Base-by-base conservation (phyloP, 2,888 invertebrate species). In the Venustoraphidia nigricollis region DNA sequence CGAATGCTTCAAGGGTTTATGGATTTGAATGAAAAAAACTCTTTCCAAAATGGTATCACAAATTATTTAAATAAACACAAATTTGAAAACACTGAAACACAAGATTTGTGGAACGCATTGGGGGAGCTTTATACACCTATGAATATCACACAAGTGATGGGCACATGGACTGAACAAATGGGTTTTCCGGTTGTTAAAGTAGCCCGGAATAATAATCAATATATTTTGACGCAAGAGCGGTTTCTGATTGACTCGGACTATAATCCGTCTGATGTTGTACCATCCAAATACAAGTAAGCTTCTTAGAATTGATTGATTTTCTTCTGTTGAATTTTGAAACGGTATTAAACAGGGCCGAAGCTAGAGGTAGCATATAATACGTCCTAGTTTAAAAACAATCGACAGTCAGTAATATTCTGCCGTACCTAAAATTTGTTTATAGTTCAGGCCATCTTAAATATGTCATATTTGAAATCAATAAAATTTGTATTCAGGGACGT, bases 81-180 rank as follows among this genome's bases (percentile, higher is more conserved):
- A 45, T 93, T 74, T 61, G 66, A 67, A 3, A 93, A 89, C 62
- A 92, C 93, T 0, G 75, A 82, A 47, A 93, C 92, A 0, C 73
- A 79, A 48, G 82, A 93, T 62, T 71, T 92, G 41, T 78, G 89
- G 59, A 66, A 73, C 3, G 78, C 77, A 41, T 65, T 92, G 17
- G 77, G 81, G 57, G 66, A 74, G 48, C 73, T 76, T 47, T 67
- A 66, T 37, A 65, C 64, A 10, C 63, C 67, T 47, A 66, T 81
- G 6, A 71, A 74, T 59, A 61, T 81, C 4, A 68, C 66, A 57
- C 72, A 63, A 58, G 71, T 72, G 50, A 86, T 93, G 86, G 80
- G 86, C 59, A 90, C 91, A 0, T 94, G 90, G 87, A 92, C 89
- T 0, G 73, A 76, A 40, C 92, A 93, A 66, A 89, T 83, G 83